Conservation (phyloP, 2,113 vertebrate genomes). For the Poeciliopsis occidentalis region DNA sequence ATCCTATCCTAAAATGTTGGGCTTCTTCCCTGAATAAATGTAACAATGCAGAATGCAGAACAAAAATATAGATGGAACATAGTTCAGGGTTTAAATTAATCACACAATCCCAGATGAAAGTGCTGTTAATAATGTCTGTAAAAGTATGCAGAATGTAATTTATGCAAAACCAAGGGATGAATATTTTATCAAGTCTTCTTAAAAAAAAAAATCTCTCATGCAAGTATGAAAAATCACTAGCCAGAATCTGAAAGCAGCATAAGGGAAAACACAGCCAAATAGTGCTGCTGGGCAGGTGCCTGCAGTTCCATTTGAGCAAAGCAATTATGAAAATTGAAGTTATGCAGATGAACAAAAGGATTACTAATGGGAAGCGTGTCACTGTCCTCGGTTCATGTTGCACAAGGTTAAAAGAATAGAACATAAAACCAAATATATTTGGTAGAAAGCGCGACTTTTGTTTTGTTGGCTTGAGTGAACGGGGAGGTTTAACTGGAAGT, state of each 20-base stretch:
- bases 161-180: constrained; percentile 55
- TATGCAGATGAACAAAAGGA: constrained; percentile 72
- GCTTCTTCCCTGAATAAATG: background rate
- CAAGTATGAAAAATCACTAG: constrained; percentile 60
- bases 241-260: constrained; percentile 57
- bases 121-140: constrained; percentile 50
- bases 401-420: constrained; percentile 26
- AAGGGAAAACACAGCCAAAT: constrained; percentile 54
- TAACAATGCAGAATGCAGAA: constrained; percentile 9
- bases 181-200: constrained; percentile 60
- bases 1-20: background rate
- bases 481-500: background rate
- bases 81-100: constrained; percentile 31
- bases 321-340: constrained; percentile 75
- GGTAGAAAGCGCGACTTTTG: constrained; percentile 2
- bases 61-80: constrained; percentile 21
- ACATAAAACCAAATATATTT: constrained; percentile 17
- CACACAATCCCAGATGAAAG: constrained; percentile 45
- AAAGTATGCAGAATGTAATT: constrained; percentile 62
- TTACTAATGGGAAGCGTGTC: constrained; percentile 61
- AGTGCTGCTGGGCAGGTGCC: constrained; percentile 72
- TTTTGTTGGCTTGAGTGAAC: background rate
- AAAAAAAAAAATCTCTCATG: constrained; percentile 8
- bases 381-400: constrained; percentile 42
- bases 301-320: constrained; percentile 68